Evolutionary conservation across 2,797 vertebrate species (phyloP).

Genomic region (Schizopygopsis malacanthus): DNA sequence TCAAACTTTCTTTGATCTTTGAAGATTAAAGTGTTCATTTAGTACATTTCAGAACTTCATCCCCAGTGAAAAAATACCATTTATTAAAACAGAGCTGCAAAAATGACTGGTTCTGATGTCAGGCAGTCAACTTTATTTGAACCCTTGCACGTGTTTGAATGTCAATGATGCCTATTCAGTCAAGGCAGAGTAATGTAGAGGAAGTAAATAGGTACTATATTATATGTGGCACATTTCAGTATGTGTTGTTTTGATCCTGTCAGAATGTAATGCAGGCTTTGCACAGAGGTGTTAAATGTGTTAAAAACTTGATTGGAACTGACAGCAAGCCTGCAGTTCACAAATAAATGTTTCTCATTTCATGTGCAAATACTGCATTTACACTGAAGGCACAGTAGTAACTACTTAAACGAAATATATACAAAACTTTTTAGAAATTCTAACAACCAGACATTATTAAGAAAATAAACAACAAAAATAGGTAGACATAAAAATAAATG

Average conservation of each 20-base stretch:
- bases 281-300: neutral
- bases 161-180: neutral
- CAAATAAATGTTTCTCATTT: neutral
- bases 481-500: neutral
- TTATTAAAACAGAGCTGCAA: neutral
- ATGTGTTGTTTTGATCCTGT: neutral
- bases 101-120: neutral
- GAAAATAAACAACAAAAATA: neutral
- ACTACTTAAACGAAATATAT: neutral
- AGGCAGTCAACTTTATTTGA: neutral
- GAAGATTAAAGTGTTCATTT: neutral
- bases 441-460: neutral
- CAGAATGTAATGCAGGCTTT: neutral
- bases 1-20: neutral
- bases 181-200: neutral
- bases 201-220: neutral
- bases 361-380: too few species aligned
- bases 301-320: neutral
- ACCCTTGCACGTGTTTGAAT: neutral
- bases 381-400: neutral
- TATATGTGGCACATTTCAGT: constrained; percentile 6
- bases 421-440: neutral
- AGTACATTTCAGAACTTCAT: neutral
- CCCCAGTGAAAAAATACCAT: neutral
- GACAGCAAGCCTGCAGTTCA: neutral